phyloP scores from a whole-genome alignment of 2,113 vertebrate species.

The Hassar affinis region DNA sequence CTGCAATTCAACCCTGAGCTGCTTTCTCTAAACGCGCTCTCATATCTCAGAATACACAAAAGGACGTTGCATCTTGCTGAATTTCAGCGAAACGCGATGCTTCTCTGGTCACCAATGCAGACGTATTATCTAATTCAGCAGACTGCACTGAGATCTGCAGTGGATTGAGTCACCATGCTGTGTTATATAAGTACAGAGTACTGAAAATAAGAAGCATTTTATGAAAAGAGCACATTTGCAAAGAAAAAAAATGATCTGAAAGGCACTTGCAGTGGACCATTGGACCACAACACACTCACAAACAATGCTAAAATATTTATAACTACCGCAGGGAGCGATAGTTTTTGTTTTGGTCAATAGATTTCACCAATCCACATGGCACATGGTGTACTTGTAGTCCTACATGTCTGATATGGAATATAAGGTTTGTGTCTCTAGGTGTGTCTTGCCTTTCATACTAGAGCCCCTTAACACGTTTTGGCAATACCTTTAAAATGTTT shows the following conservation, averaged over 20 bases:
- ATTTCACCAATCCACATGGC: too few relatives aligned
- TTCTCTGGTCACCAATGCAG: background rate
- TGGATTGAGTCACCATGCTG: conserved; percentile 5
- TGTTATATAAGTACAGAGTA: background rate
- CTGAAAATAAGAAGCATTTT: background rate
- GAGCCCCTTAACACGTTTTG: too few relatives aligned
- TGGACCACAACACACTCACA: background rate
- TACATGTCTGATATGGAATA: too few relatives aligned
- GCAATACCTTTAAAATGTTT: too few relatives aligned
- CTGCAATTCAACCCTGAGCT: too few relatives aligned
- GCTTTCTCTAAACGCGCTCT: background rate
- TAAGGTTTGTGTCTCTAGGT: too few relatives aligned
- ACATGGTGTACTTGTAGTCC: too few relatives aligned
- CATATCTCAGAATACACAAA: background rate
- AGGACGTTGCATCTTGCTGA: background rate
- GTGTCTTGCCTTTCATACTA: too few relatives aligned
- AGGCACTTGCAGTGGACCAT: background rate
- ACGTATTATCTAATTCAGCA: background rate
- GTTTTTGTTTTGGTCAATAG: too few relatives aligned
- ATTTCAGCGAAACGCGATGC: background rate
- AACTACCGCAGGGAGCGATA: too few relatives aligned
- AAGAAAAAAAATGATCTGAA: too few relatives aligned
- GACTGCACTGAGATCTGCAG: conserved; percentile 1
- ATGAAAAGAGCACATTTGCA: background rate
- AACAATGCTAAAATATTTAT: too few relatives aligned